Evolutionary conservation across 1,140 invertebrate genomes (phyloP).

Genomic region (Saccostrea echinata): DNA sequence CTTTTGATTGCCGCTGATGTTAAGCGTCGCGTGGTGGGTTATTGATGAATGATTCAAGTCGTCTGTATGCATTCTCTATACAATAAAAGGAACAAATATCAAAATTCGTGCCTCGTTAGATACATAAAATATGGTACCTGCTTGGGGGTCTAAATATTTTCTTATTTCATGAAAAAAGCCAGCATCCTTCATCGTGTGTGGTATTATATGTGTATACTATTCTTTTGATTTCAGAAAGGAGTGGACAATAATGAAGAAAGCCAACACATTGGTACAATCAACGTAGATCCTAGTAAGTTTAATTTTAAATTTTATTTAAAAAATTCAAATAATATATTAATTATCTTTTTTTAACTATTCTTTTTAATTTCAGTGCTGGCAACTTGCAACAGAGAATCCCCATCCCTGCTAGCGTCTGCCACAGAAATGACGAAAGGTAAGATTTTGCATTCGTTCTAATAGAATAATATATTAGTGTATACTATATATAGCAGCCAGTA

Average conservation of each 20-base stretch:
- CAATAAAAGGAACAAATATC: conserved; percentile 34
- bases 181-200: not conserved
- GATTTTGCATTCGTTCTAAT: not conserved
- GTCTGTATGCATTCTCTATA: not conserved
- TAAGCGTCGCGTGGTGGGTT: conserved; percentile 13
- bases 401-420: not conserved
- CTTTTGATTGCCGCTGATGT: not conserved
- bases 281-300: not conserved
- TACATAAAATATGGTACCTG: conserved; percentile 20
- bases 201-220: not conserved
- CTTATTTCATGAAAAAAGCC: not conserved
- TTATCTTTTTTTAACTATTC: too few species aligned
- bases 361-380: not conserved
- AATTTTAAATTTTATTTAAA: too few species aligned
- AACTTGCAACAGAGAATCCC: not conserved
- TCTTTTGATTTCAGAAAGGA: not conserved
- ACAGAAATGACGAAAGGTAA: conserved; percentile 13
- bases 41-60: not conserved
- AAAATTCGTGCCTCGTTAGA: conserved; percentile 25
- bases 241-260: not conserved
- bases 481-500: not conserved
- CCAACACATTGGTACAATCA: not conserved
- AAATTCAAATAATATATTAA: too few species aligned
- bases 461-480: not conserved
- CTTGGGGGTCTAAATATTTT: not conserved